Conservation (phyloP, 2,888 invertebrate genomes). For the Mechanitis messenoides region DNA sequence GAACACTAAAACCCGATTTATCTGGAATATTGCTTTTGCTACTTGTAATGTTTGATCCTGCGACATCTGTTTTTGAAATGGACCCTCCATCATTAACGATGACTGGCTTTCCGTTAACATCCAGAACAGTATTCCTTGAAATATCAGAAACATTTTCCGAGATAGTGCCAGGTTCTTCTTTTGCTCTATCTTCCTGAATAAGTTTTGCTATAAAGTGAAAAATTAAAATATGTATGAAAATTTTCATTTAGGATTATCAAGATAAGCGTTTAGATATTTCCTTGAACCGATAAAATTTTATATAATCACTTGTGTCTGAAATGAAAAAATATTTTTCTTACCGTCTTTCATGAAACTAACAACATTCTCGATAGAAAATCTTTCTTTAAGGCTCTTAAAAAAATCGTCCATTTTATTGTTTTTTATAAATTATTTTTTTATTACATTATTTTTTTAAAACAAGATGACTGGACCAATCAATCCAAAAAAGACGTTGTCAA, state of each 20-base stretch:
- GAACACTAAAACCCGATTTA: conserved; percentile 27
- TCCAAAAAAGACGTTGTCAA: conserved; percentile 1
- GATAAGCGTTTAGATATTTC: too few relatives aligned
- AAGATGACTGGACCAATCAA: not conserved
- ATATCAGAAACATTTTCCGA: conserved; percentile 33
- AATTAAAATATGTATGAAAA: conserved; percentile 3
- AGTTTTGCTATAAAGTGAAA: conserved; percentile 32
- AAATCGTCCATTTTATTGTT: conserved; percentile 48
- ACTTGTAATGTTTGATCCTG: not conserved
- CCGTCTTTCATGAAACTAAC: conserved; percentile 43
- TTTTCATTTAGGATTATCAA: too few relatives aligned
- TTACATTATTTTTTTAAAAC: not conserved
- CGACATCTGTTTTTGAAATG: not conserved
- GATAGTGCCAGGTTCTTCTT: conserved; percentile 35
- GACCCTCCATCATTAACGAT: conserved; percentile 32
- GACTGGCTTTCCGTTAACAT: conserved; percentile 36
- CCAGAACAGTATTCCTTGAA: conserved; percentile 34
- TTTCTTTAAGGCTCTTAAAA: conserved; percentile 45
- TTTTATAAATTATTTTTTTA: not conserved
- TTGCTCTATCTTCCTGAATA: conserved; percentile 32
- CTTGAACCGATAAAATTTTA: too few relatives aligned
- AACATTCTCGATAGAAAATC: conserved; percentile 40
- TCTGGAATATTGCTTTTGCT: not conserved
- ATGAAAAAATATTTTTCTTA: conserved; percentile 21
- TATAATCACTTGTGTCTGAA: too few relatives aligned